phyloP scores from a whole-genome alignment of 2,113 vertebrate genomes.

The Eulemur macaco region DNA sequence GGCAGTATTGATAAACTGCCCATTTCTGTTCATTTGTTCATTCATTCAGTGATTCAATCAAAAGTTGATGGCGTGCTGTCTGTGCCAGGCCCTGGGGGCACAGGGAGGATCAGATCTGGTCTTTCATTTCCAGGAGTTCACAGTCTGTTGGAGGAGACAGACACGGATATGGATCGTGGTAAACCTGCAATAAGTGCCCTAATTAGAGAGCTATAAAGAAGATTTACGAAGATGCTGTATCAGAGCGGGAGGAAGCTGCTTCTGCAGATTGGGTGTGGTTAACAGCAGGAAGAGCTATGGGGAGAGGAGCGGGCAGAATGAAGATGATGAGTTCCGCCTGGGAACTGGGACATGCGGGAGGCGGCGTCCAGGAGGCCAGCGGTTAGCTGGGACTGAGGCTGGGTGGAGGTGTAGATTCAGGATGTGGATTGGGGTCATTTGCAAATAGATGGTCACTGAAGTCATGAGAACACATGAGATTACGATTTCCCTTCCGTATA shows the following conservation, averaged over 20 bases:
- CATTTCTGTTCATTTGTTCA: neutral
- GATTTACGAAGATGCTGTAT: neutral
- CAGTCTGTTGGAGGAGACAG: neutral
- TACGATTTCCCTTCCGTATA: neutral
- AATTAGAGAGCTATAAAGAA: neutral
- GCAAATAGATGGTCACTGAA: neutral
- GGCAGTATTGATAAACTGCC: neutral
- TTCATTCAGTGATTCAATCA: neutral
- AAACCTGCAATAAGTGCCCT: neutral
- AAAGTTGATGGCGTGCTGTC: neutral
- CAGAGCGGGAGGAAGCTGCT: neutral
- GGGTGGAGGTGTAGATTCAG: neutral
- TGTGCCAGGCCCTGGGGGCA: neutral
- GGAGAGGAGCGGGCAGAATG: neutral
- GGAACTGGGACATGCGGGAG: neutral
- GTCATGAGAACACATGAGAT: neutral
- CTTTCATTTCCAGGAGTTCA: neutral
- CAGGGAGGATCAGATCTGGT: neutral
- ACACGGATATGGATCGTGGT: neutral
- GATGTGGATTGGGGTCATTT: neutral
- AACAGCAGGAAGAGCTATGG: neutral
- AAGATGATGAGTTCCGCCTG: neutral
- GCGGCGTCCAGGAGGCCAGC: neutral
- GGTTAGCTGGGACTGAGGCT: neutral
- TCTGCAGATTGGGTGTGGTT: neutral